Evolutionary conservation across 1,140 invertebrate species (phyloP).

Genomic region (Teleopsis dalmanni): DNA sequence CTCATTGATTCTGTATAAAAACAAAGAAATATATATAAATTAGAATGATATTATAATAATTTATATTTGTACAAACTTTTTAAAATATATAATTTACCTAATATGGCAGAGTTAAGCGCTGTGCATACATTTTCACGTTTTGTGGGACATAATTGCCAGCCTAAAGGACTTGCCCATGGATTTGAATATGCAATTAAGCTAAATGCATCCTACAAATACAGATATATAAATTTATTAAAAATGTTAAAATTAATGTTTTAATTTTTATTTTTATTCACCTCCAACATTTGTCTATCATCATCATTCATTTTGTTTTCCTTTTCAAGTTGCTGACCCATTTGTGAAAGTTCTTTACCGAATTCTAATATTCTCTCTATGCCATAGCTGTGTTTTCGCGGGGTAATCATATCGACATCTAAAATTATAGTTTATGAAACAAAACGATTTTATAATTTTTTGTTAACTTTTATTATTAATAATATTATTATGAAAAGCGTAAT

Average conservation of each 20-base stretch:
- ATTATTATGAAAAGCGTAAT: neutral
- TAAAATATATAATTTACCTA: slow-evolving; percentile 52
- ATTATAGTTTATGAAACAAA: neutral
- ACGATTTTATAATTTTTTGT: neutral
- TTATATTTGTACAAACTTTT: neutral
- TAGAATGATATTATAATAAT: neutral
- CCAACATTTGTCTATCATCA: slow-evolving; percentile 86
- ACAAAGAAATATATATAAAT: neutral
- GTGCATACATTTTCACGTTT: slow-evolving; percentile 91
- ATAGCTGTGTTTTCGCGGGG: slow-evolving; percentile 60
- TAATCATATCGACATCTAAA: slow-evolving; percentile 46
- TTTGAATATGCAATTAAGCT: slow-evolving; percentile 96
- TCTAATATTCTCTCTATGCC: slow-evolving; percentile 85
- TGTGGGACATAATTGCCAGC: slow-evolving; percentile 86
- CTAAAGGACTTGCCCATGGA: slow-evolving; percentile 93
- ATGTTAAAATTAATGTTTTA: too few species aligned
- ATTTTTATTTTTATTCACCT: slow-evolving; percentile 62
- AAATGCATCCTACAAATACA: slow-evolving; percentile 75
- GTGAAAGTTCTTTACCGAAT: slow-evolving; percentile 88
- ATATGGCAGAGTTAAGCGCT: slow-evolving; percentile 93
- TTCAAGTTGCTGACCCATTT: slow-evolving; percentile 77
- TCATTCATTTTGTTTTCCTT: slow-evolving; percentile 78
- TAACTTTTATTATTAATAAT: neutral
- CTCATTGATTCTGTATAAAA: slow-evolving; percentile 72
- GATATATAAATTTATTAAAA: neutral